Evolutionary conservation across 2,113 vertebrate species (phyloP), one percentile per base, ranked within the genome.

Genomic region (Lucifuga dentata): DNA sequence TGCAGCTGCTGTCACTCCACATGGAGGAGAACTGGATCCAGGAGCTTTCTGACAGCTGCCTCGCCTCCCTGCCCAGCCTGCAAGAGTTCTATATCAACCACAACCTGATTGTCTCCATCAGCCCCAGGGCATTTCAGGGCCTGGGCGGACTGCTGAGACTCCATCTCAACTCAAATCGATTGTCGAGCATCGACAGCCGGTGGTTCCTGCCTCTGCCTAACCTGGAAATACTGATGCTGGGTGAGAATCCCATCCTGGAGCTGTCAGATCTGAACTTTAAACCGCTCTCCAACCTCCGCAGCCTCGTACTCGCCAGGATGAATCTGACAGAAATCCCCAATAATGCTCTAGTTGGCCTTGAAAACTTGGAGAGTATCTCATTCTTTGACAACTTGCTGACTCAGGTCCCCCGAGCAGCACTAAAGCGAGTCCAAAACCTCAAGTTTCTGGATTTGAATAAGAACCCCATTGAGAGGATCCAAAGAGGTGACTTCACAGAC

Each of bases 381-480:
- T 96, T 98, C 86, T 98, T 98, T 15, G 95, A 98, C 87, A 98
- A 98, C 72, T 90, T 93, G 81, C 94, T 98, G 2, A 76, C 67
- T 71, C 81, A 83, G 89, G 87, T 89, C 78, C 85, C 74, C 63
- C 11, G 91, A 86, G 83, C 83, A 0, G 94, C 96, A 50, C 92
- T 98, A 76, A 93, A 88, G 16, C 94, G 92, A 87, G 92, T 90
- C 43, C 88, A 85, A 43, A 96, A 94, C 64, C 95, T 98, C 24
- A 98, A 97, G 81, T 98, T 98, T 91, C 86, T 98, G 86, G 97
- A 98, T 86, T 86, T 98, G 76, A 98, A 98, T 82, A 98, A 97
- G 79, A 98, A 98, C 78, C 96, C 96, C 5, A 96, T 98, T 58
- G 93, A 95, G 44, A 93, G 95, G 88, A 95, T 98, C 91, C 92